Conservation (phyloP, 2,888 invertebrate species). For the Hydroisotoma schaefferi region DNA sequence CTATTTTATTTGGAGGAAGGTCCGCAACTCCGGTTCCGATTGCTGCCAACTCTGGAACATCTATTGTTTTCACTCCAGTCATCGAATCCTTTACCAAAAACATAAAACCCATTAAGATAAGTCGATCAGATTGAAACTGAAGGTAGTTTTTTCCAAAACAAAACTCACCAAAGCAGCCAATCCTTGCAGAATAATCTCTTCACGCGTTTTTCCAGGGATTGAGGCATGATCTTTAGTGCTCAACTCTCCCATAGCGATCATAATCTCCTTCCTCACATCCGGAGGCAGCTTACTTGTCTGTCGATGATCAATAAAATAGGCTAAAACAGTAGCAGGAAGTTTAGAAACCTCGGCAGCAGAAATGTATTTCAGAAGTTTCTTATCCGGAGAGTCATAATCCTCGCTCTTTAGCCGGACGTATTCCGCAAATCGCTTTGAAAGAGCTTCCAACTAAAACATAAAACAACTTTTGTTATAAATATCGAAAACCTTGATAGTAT, state of each 20-base stretch:
- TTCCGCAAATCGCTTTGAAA: constrained; percentile 40
- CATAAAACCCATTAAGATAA: no score
- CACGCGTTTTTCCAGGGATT: constrained; percentile 43
- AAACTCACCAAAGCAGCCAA: constrained; percentile 33
- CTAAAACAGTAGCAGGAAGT: constrained; percentile 43
- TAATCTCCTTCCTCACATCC: constrained; percentile 43
- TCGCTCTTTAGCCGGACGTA: constrained; percentile 42
- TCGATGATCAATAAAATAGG: constrained; percentile 43
- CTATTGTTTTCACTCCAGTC: constrained; percentile 34
- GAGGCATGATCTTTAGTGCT: constrained; percentile 44
- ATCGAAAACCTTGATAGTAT: not conserved
- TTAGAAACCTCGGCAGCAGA: constrained; percentile 43
- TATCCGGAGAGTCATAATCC: constrained; percentile 41
- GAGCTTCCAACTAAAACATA: constrained; percentile 36
- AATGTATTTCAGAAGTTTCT: constrained; percentile 43
- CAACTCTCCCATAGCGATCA: constrained; percentile 47
- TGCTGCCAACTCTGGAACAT: constrained; percentile 41
- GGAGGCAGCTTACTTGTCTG: constrained; percentile 41
- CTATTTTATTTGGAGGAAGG: constrained; percentile 37
- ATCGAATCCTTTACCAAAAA: constrained; percentile 13
- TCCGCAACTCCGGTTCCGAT: constrained; percentile 42
- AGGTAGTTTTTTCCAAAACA: not conserved
- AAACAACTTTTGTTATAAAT: not conserved
- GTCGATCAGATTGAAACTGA: no score
- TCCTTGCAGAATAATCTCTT: constrained; percentile 46